Conservation (phyloP, 2,797 vertebrate species). For the Gouania willdenowi region DNA sequence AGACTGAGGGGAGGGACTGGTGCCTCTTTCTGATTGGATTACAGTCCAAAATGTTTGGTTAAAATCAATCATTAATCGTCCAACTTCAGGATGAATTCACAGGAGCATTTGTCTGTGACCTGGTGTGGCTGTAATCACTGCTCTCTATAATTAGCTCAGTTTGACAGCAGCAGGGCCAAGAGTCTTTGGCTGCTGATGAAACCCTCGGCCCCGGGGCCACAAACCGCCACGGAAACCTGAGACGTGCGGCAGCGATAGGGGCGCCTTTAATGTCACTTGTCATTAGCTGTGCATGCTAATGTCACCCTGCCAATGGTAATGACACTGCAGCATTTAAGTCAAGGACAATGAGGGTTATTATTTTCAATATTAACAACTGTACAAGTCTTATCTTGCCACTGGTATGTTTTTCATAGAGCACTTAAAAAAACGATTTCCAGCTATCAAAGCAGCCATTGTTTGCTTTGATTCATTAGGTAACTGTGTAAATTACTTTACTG, state of each 20-base stretch:
- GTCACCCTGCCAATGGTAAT: constrained; percentile 17
- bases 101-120: constrained; percentile 24
- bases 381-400: neutral
- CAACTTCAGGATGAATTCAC: neutral
- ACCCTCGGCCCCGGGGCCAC: constrained; percentile 23
- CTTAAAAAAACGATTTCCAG: constrained; percentile 14
- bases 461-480: constrained; percentile 16
- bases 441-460: neutral
- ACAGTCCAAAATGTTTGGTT: constrained; percentile 21
- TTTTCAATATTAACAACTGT: neutral
- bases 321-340: constrained; percentile 1
- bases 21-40: constrained; percentile 30
- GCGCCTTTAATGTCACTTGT: constrained; percentile 46
- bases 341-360: neutral
- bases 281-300: constrained; percentile 30
- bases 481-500: constrained; percentile 16
- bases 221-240: constrained; percentile 23
- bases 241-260: constrained; percentile 1
- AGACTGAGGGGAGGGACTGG: constrained; percentile 16
- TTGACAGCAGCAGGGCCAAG: constrained; percentile 19
- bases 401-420: constrained; percentile 6
- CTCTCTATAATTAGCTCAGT: constrained; percentile 43
- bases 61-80: constrained; percentile 22
- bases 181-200: constrained; percentile 31
- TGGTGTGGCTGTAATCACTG: constrained; percentile 17